Evolutionary conservation across 1,140 invertebrate genomes (phyloP), one percentile per base, ranked within the genome.

Genomic region (Oncopodura yosiiana): DNA sequence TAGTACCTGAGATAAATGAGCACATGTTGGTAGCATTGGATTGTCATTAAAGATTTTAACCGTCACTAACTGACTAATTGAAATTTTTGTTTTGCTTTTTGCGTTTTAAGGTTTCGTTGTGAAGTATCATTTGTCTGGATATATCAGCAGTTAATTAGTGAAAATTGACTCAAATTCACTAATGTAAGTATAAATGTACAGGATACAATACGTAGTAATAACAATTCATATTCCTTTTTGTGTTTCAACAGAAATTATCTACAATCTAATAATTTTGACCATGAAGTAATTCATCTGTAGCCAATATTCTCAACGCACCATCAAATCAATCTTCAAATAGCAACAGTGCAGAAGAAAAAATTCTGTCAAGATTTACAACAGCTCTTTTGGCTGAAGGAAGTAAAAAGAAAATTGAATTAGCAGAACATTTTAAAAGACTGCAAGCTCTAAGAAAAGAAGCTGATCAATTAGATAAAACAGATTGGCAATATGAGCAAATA

Each of bases 401-500:
- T 34, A 21, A 34, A 18, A 49, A 51, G 8, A 54, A 55, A 48
- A 32, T 54, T 3, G 48, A 51, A 5, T 6, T 30, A 12, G 30
- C 29, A 26, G 62, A 64, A 37, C 62, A 64, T 41, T 37, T 38
- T 1, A 61, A 59, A 30, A 39, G 62, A 29, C 36, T 64, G 3
- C 39, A 46, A 1, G 44, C 41, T 37, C 29, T 64, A 2, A 14
- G 62, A 6, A 58, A 56, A 23, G 62, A 61, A 42, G 59, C 62
- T 0, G 56, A 64, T 39, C 26, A 49, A 26, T 23, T 64, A 18
- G 62, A 64, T 18, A 56, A 59, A 45, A 61, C 62, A 3, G 56
- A 64, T 29, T 64, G 62, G 62, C 53, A 57, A 41, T 64, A 58
- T 27, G 62, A 64, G 36, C 49, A 52, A 8, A 32, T 64, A 4